Conservation (phyloP, 2,888 invertebrate genomes). For the Hydroisotoma schaefferi region DNA sequence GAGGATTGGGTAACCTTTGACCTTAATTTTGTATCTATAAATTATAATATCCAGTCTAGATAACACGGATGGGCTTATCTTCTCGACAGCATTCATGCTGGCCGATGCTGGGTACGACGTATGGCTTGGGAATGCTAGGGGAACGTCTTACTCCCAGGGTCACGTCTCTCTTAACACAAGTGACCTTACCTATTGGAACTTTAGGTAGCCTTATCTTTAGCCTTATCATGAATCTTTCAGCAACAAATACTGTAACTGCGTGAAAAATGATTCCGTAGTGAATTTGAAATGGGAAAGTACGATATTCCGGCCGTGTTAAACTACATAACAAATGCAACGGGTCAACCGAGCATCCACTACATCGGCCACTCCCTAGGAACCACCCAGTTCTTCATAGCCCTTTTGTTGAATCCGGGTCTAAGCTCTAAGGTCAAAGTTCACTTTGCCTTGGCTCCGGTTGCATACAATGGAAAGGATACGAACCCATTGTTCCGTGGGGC, state of each 20-base stretch:
- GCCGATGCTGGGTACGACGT: conserved; percentile 13
- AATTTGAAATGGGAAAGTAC: conserved; percentile 11
- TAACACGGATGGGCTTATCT: too few species aligned
- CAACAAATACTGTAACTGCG: background rate
- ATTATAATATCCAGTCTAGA: background rate
- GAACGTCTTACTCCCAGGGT: conserved; percentile 2
- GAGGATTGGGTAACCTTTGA: conserved; percentile 3
- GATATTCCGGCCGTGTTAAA: conserved; percentile 10
- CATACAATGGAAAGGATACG: conserved; percentile 4
- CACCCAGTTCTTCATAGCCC: conserved; percentile 6
- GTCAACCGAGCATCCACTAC: conserved; percentile 1
- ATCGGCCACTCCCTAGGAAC: conserved; percentile 15
- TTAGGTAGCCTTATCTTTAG: background rate
- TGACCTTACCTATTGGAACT: conserved; percentile 5
- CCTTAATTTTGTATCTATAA: background rate
- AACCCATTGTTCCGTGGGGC: background rate
- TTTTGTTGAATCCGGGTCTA: background rate
- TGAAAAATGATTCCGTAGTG: background rate
- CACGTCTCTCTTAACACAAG: background rate
- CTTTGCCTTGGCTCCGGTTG: conserved; percentile 10
- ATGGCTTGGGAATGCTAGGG: conserved; percentile 12
- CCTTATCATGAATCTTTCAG: background rate
- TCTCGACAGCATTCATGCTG: conserved; percentile 4
- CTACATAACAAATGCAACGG: background rate
- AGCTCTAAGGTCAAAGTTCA: conserved; percentile 2